Conservation (phyloP, 2,113 vertebrate genomes). For the Cyprinodon tularosa region DNA sequence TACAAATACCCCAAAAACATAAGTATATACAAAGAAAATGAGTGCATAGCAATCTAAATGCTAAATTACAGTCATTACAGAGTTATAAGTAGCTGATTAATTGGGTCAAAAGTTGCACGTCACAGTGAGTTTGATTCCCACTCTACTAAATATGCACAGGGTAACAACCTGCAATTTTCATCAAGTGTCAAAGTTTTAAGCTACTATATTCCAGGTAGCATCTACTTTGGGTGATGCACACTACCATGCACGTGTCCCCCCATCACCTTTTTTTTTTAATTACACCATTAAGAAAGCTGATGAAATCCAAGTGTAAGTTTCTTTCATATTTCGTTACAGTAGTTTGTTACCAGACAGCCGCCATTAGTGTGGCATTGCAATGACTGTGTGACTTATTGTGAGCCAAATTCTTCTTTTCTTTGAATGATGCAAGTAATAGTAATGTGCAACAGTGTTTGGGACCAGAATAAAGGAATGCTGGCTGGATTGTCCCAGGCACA, state of each 20-base stretch:
- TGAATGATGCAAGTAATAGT: constrained; percentile 83
- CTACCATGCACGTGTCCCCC: constrained; percentile 14
- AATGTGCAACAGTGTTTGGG: constrained; percentile 67
- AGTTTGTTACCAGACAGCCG: constrained; percentile 72
- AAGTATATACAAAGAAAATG: constrained; percentile 55
- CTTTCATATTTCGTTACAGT: constrained; percentile 67
- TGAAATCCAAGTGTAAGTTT: constrained; percentile 77
- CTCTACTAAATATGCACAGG: constrained; percentile 8
- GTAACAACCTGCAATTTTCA: constrained; percentile 26
- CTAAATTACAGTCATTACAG: constrained; percentile 45
- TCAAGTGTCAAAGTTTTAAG: constrained; percentile 40
- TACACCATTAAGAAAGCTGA: constrained; percentile 70
- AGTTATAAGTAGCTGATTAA: constrained; percentile 64
- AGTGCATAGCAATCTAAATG: constrained; percentile 46
- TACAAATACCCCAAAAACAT: constrained; percentile 26
- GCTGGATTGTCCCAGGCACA: constrained; percentile 51
- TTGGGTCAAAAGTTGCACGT: constrained; percentile 63
- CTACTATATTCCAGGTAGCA: constrained; percentile 37
- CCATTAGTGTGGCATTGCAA: constrained; percentile 72
- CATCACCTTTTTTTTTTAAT: constrained; percentile 60
- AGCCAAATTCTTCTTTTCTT: constrained; percentile 71
- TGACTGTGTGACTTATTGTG: constrained; percentile 78
- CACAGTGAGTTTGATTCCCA: constrained; percentile 52
- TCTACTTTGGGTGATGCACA: constrained; percentile 30
- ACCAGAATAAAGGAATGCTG: constrained; percentile 48